A percentile compares a stretch with the other conserved stretches of the same genome.
Conservation (phyloP, 2,113 vertebrate genomes). For the Rhombomys opimus region DNA sequence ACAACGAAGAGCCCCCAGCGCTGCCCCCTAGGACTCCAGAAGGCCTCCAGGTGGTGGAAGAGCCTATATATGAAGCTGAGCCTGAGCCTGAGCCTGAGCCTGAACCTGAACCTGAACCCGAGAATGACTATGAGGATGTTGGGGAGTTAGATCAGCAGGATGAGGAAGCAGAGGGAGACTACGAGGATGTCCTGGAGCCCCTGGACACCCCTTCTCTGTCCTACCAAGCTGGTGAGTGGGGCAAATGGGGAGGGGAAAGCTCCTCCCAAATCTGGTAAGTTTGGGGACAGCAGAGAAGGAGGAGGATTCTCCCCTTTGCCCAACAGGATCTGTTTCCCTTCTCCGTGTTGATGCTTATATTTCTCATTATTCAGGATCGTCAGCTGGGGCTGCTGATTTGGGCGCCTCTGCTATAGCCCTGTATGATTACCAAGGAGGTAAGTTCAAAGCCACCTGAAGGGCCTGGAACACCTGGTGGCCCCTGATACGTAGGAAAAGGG, state of each 20-base stretch:
- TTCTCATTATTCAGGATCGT: slow-evolving; percentile 56
- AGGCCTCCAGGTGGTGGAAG: slow-evolving; percentile 65
- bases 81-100: slow-evolving; percentile 62
- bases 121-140: slow-evolving; percentile 90
- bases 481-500: background rate
- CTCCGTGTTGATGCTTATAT: background rate
- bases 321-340: background rate
- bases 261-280: background rate
- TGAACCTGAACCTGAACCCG: slow-evolving; percentile 57
- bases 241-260: background rate
- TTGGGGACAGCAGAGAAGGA: background rate
- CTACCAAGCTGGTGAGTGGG: slow-evolving; percentile 65
- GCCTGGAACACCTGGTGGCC: background rate
- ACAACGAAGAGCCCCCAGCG: slow-evolving; percentile 79
- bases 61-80: slow-evolving; percentile 67
- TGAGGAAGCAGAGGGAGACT: slow-evolving; percentile 76
- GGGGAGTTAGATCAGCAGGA: slow-evolving; percentile 34
- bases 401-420: slow-evolving; percentile 87
- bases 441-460: slow-evolving; percentile 56
- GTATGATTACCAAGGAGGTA: slow-evolving; percentile 95
- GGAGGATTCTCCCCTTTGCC: background rate
- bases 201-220: background rate
- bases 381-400: background rate
- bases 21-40: slow-evolving; percentile 81
- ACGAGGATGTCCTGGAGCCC: slow-evolving; percentile 84